Evolutionary conservation across 2,113 vertebrate genomes (phyloP).

Genomic region (Semicossyphus pulcher): DNA sequence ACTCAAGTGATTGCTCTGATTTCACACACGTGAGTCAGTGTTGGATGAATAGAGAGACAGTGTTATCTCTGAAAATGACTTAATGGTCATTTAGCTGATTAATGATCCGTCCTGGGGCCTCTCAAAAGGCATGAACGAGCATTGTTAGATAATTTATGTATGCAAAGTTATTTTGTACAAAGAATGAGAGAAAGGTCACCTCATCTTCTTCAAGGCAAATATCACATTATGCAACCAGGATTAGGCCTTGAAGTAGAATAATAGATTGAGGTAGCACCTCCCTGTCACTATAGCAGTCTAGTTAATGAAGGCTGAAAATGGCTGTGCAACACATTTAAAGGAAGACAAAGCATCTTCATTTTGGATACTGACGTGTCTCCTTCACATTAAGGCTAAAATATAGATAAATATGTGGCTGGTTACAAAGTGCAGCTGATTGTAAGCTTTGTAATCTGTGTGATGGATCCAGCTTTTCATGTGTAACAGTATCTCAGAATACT

Average conservation of each 20-base stretch:
- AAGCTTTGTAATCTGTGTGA: background rate
- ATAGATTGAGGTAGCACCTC: background rate
- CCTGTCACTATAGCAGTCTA: background rate
- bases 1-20: conserved; percentile 24
- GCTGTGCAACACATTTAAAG: background rate
- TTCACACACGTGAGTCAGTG: conserved; percentile 9
- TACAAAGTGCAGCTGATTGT: background rate
- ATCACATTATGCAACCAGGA: conserved; percentile 29
- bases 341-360: conserved; percentile 1
- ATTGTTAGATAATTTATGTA: background rate
- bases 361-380: background rate
- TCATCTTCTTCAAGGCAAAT: conserved; percentile 10
- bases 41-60: conserved; percentile 19
- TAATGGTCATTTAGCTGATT: conserved; percentile 37
- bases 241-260: conserved; percentile 24
- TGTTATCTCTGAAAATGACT: conserved; percentile 11
- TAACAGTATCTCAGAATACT: background rate
- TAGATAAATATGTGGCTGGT: background rate
- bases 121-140: background rate
- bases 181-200: conserved; percentile 13
- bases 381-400: background rate
- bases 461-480: background rate
- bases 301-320: background rate
- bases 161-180: conserved; percentile 6
- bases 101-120: conserved; percentile 22